Base-by-base conservation (phyloP, 2,797 vertebrate genomes). In the Cygnus olor region DNA sequence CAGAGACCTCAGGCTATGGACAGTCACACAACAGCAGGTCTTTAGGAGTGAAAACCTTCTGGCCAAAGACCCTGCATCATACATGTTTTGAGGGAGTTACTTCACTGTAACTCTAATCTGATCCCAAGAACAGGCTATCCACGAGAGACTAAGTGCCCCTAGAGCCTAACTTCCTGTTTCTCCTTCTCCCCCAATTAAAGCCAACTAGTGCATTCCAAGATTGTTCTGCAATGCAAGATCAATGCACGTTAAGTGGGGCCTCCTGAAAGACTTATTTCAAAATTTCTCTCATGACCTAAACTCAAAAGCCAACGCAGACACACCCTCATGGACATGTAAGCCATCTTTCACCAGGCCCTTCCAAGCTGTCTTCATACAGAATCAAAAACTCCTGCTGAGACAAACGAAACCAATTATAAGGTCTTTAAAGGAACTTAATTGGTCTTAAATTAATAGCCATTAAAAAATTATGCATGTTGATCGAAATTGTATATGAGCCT, bases 161-260 rank as follows among this genome's bases (percentile, higher is more conserved):
- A 17, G 32, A 73, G 60, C 36, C 36, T 11, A 27, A 22, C 32
- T 12, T 51, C 42, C 71, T 49, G 4, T 1, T 16, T 17, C 18
- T 73, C 21, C 25, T 36, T 24, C 54, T 54, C 49, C 42, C 5
- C 30, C 57, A 16, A 2, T 51, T 34, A 6, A 40, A 65, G 9
- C 6, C 45, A 45, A 0, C 12, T n/a, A 60, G 20, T 0, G 6
- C 20, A 25, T 54, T 72, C 32, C n/a, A 40, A 40, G n/a, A 44
- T 21, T 6, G n/a, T 60, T 53, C 28, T 25, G 53, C 1, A 3
- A 45, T 7, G 21, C 36, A 53, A 51, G 38, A 19, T n/a, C 27
- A 22, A 19, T 0, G 1, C 9, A 61, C 7, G 22, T 2, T 6
- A 51, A 73, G 32, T 1, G 10, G 9, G 5, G 14, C 18, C 12